These are phyloP conservation scores for Seira ritae DNA, from an alignment of 2,888 invertebrate species.

Conservation along the genomic window DNA sequence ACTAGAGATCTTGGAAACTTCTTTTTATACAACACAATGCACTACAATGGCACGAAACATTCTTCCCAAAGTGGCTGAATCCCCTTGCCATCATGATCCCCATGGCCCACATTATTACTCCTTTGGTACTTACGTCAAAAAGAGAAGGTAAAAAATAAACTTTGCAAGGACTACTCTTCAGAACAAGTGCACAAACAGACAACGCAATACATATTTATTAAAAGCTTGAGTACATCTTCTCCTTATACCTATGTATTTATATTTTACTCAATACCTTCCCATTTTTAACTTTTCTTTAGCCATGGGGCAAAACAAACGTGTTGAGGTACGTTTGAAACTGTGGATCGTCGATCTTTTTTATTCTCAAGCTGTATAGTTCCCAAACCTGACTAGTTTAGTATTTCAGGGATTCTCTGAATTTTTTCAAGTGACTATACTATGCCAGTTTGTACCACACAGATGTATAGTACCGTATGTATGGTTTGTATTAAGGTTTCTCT, in stretches of 20 bases:
- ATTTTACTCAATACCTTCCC: no score
- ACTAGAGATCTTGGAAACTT: constrained; percentile 22
- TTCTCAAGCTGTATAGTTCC: no score
- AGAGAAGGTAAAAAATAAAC: background rate
- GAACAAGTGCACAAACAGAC: background rate
- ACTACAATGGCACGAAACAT: background rate
- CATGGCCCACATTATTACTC: constrained; percentile 62
- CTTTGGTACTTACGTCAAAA: constrained; percentile 33
- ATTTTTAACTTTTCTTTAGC: background rate
- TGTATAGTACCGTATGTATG: no score
- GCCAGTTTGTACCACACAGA: no score
- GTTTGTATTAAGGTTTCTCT: background rate
- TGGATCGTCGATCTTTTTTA: no score
- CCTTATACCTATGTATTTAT: background rate
- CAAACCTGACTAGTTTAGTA: no score
- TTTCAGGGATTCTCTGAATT: no score
- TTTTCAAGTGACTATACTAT: no score
- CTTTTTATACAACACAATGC: background rate
- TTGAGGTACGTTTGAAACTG: background rate
- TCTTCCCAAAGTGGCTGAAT: constrained; percentile 33
- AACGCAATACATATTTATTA: background rate
- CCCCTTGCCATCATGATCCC: constrained; percentile 45
- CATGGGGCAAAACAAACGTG: background rate
- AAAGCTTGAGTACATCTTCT: background rate
- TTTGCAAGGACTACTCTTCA: background rate